These are phyloP conservation scores for Nibea coibor DNA, from an alignment of 2,113 vertebrate species.

Conservation along the genomic window DNA sequence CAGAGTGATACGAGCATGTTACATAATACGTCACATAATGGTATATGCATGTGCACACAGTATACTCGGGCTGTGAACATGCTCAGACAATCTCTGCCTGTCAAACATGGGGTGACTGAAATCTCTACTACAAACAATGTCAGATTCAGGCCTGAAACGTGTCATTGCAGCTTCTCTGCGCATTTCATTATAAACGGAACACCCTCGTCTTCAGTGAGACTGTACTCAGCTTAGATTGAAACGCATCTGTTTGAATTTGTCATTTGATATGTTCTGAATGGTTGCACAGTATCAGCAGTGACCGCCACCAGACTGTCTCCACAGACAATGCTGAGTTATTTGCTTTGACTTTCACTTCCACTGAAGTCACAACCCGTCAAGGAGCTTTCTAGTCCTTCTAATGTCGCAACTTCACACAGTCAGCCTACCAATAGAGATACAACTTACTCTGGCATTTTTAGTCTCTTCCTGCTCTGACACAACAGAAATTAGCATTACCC, in stretches of 20 bases:
- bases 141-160: conserved; percentile 14
- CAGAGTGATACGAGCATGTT: not conserved
- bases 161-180: not conserved
- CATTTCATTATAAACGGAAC: not conserved
- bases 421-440: not conserved
- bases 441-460: not conserved
- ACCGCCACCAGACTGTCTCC: not conserved
- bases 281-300: not conserved
- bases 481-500: not conserved
- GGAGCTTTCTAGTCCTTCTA: not conserved
- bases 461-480: not conserved
- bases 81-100: conserved; percentile 27
- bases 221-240: no score
- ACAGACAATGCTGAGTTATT: not conserved
- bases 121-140: not conserved
- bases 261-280: not conserved
- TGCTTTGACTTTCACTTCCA: conserved; percentile 42
- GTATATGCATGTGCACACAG: not conserved
- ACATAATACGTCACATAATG: not conserved
- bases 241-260: not conserved
- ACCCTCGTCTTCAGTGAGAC: not conserved
- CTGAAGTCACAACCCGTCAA: not conserved
- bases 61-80: conserved; percentile 24
- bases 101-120: not conserved
- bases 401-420: not conserved